Evolutionary conservation across 92 coral and sea anemone species (phyloP).

Genomic region (Palythoa grandis): DNA sequence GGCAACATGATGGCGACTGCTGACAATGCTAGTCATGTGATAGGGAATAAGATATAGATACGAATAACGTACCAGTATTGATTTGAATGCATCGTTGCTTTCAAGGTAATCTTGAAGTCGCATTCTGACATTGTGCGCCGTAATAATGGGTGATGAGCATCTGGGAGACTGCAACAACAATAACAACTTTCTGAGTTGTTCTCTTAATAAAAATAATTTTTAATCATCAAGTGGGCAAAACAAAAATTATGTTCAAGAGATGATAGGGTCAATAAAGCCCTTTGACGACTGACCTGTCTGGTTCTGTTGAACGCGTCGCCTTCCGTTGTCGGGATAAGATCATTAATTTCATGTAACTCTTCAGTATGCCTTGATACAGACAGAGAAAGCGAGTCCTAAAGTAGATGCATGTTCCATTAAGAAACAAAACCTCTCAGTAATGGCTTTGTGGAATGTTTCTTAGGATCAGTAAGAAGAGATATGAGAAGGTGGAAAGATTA

Average conservation of each 20-base stretch:
- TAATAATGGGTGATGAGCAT: constrained; percentile 80
- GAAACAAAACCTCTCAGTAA: not conserved
- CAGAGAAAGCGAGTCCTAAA: constrained; percentile 91
- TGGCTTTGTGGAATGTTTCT: too few species aligned
- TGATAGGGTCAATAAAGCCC: not conserved
- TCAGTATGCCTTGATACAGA: constrained; percentile 89
- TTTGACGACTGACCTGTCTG: constrained; percentile 53
- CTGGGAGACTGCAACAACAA: constrained; percentile 51
- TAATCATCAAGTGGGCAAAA: not conserved
- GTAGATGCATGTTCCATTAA: not conserved
- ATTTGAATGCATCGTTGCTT: constrained; percentile 46
- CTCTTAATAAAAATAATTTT: not conserved
- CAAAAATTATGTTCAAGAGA: not conserved
- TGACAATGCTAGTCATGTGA: too few species aligned
- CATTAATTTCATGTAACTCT: constrained; percentile 88
- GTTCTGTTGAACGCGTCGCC: constrained; percentile 65
- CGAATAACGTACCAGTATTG: constrained; percentile 48
- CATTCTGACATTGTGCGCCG: constrained; percentile 69
- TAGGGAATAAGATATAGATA: not conserved
- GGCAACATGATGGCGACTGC: too few species aligned
- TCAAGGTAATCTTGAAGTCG: constrained; percentile 67
- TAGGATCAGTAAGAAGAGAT: too few species aligned
- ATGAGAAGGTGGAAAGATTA: too few species aligned
- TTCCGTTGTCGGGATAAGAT: constrained; percentile 76
- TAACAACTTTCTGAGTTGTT: not conserved